Conservation (phyloP, 2,888 invertebrate genomes). For the Priocnemis perturbator region DNA sequence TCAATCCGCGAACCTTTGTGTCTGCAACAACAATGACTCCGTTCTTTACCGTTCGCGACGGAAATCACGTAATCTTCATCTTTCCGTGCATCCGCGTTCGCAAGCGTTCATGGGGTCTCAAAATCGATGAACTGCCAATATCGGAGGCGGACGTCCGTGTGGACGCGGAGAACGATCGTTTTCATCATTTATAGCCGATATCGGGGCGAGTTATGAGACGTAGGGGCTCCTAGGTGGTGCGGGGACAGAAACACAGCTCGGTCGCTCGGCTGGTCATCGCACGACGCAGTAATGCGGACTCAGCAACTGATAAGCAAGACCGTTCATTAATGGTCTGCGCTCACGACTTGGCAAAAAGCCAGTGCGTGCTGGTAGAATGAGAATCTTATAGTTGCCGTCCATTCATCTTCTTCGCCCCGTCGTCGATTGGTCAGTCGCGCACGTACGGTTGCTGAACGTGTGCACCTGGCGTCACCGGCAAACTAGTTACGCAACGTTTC, state of each 20-base stretch:
- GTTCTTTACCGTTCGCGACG: neutral
- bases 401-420: slow-evolving; percentile 35
- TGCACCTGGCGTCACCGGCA: too few relatives aligned
- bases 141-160: slow-evolving; percentile 19
- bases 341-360: slow-evolving; percentile 65
- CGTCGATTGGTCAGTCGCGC: neutral
- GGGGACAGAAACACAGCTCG: slow-evolving; percentile 56
- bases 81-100: slow-evolving; percentile 17
- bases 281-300: slow-evolving; percentile 61
- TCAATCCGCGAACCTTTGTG: too few relatives aligned
- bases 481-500: too few relatives aligned
- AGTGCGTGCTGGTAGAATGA: slow-evolving; percentile 52
- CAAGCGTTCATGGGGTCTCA: slow-evolving; percentile 5
- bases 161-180: slow-evolving; percentile 41
- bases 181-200: slow-evolving; percentile 56
- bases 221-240: slow-evolving; percentile 54
- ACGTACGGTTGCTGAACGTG: neutral
- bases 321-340: slow-evolving; percentile 64
- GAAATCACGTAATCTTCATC: neutral
- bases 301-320: slow-evolving; percentile 69
- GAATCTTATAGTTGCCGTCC: slow-evolving; percentile 40
- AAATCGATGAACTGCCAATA: slow-evolving; percentile 42
- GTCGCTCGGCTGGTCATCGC: slow-evolving; percentile 63
- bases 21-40: too few relatives aligned
- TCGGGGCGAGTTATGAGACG: slow-evolving; percentile 58